These are phyloP conservation scores for Lagopus muta DNA, from an alignment of 2,113 vertebrate species.

Conservation along the genomic window DNA sequence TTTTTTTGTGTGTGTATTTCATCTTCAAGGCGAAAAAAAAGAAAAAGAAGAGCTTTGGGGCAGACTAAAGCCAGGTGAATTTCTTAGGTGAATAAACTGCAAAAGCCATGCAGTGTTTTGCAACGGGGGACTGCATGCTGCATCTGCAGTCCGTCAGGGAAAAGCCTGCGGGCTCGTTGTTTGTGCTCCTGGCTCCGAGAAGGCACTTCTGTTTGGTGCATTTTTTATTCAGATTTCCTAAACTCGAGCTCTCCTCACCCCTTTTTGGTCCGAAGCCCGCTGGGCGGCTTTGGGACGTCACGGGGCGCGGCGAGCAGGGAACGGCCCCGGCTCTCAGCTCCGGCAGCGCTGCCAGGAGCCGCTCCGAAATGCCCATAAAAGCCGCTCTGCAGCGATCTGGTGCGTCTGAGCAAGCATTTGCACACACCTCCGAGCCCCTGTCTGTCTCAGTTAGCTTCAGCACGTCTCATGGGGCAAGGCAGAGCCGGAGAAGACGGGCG, in stretches of 20 bases:
- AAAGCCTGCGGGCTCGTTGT: background rate
- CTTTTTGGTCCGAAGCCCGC: background rate
- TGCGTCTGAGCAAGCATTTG: background rate
- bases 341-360: background rate
- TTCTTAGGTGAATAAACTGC: background rate
- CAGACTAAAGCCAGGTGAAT: background rate
- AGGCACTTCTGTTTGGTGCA: background rate
- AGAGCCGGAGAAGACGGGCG: background rate
- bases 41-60: background rate
- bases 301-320: background rate
- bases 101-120: background rate
- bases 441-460: constrained; percentile 61
- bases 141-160: constrained; percentile 32
- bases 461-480: constrained; percentile 20
- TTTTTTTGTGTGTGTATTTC: background rate
- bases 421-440: constrained; percentile 29
- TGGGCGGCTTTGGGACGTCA: background rate
- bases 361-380: constrained; percentile 64
- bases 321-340: accelerated
- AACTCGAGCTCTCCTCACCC: background rate
- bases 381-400: background rate
- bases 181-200: background rate
- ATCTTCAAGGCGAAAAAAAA: background rate
- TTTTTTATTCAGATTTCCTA: background rate
- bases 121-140: background rate